Evolutionary conservation across 2,113 vertebrate species (phyloP), one percentile per base, ranked within the genome.

Genomic region (Cariama cristata): DNA sequence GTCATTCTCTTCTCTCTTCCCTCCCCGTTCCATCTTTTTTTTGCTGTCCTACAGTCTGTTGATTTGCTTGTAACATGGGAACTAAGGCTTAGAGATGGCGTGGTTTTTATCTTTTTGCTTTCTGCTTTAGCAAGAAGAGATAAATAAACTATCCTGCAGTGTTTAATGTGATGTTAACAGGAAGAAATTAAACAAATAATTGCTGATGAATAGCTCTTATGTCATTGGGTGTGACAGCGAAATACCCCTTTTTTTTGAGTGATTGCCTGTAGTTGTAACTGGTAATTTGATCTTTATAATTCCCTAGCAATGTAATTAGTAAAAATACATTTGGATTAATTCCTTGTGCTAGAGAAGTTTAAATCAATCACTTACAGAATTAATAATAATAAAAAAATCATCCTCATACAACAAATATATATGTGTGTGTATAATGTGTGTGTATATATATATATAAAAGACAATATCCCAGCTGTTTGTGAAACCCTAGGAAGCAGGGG

Each of bases 121-220:
- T 71, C 42, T 79, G 23, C 63, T 81, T 90, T 60, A 88, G n/a
- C 42, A 74, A 62, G 50, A 69, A 73, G 69, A 77, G 15, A 49
- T 60, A 74, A 30, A 74, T 42, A 69, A 92, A 55, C 11, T 32
- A 45, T 71, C 38, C 32, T 55, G 56, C 62, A 72, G 63, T 67
- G 60, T 40, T 87, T 58, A 35, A 53, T 72, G 23, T 49, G 52
- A 58, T 49, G 22, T 35, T 81, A 56, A 35, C n/a, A 67, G 53
- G 59, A 92, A 69, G 50, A 75, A 60, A 79, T 94, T 20, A 72
- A 62, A 45, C 62, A 91, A 82, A 49, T 66, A 85, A 53, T 58
- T 74, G 63, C 67, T 64, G 55, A 66, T 92, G 3, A 92, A n/a
- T 52, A 73, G 38, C 27, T 93, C 32, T 69, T 38, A 6, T 83